Conservation (phyloP, 1,140 invertebrate species). For the fruit fly (Drosophila melanogaster) region Release_6_plus_ISO1_MT NC_004354.4:5123501-5124000, state of each 20-base stretch:
- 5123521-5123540: slow-evolving; percentile 79
- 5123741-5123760: slow-evolving; percentile 80
- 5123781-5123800: background rate
- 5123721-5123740: slow-evolving; percentile 83
- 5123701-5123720: slow-evolving; percentile 83
- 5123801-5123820: slow-evolving; percentile 71
- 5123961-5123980: background rate
- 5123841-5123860: slow-evolving; percentile 34
- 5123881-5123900: background rate
- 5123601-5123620: background rate
- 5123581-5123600: slow-evolving; percentile 10
- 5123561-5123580: slow-evolving; percentile 77
- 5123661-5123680: slow-evolving; percentile 42
- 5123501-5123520: slow-evolving; percentile 25
- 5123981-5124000: background rate
- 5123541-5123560: slow-evolving; percentile 81
- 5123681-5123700: slow-evolving; percentile 21
- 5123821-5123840: slow-evolving; percentile 59
- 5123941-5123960: background rate
- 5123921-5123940: background rate
- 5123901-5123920: background rate
- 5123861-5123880: background rate
- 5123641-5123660: slow-evolving; percentile 51
- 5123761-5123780: slow-evolving; percentile 26
- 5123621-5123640: slow-evolving; percentile 33